Conservation (phyloP, 2,113 vertebrate species). For the Tachuris rubrigastra region DNA sequence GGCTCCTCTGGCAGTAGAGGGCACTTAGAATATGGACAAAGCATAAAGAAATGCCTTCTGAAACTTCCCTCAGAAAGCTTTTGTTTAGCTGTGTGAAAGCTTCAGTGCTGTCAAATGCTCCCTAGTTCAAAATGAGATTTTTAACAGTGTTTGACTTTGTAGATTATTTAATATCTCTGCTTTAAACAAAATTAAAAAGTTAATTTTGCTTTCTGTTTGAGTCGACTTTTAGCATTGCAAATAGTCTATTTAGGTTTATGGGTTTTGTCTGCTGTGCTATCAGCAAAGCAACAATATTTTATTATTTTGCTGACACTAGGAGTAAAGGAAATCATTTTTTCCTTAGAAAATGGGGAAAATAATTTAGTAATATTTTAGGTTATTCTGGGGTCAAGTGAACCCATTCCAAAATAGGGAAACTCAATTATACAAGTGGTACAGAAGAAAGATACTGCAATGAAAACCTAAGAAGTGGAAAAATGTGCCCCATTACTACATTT, state of each 20-base stretch:
- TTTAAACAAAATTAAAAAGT: constrained; percentile 18
- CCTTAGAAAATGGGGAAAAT: constrained; percentile 32
- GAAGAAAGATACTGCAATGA: constrained; percentile 9
- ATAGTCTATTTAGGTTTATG: neutral
- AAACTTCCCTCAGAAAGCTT: constrained; percentile 72
- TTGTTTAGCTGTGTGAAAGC: constrained; percentile 71
- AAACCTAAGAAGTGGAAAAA: constrained; percentile 31
- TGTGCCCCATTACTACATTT: neutral
- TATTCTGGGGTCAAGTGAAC: constrained; percentile 40
- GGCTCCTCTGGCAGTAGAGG: constrained; percentile 77
- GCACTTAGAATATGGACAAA: constrained; percentile 83
- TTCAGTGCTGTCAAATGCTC: constrained; percentile 16
- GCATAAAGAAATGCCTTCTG: constrained; percentile 28
- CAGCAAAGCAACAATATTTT: constrained; percentile 49
- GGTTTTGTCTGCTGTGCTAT: constrained; percentile 6
- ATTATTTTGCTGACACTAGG: constrained; percentile 49
- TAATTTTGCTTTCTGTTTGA: neutral
- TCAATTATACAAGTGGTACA: constrained; percentile 33
- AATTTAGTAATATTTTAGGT: constrained; percentile 57
- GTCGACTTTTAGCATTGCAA: neutral
- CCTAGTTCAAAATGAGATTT: constrained; percentile 40
- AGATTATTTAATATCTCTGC: constrained; percentile 23
- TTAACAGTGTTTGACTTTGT: constrained; percentile 27
- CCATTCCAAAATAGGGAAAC: constrained; percentile 36
- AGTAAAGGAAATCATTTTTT: constrained; percentile 16